Evolutionary conservation across 2,797 vertebrate genomes (phyloP).

Genomic region (Sebastes flavidus): DNA sequence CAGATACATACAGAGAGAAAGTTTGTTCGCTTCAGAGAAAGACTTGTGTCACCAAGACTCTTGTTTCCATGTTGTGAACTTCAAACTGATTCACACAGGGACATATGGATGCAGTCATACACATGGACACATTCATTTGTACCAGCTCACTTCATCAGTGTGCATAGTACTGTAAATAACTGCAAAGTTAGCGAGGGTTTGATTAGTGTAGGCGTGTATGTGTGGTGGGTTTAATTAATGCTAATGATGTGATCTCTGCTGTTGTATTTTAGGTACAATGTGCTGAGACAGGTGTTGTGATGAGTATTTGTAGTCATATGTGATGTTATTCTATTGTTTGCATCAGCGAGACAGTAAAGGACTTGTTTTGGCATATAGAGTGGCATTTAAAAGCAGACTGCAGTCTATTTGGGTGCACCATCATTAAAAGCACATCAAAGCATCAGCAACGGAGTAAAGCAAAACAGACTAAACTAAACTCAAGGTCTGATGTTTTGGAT

Average conservation of each 20-base stretch:
- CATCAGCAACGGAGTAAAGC: neutral
- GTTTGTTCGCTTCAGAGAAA: neutral
- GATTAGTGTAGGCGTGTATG: neutral
- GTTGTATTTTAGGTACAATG: neutral
- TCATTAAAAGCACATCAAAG: conserved; percentile 5
- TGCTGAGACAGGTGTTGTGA: neutral
- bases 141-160: too few relatives aligned
- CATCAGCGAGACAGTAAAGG: neutral
- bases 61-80: neutral
- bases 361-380: neutral
- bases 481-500: neutral
- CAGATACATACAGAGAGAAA: neutral
- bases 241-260: neutral
- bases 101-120: neutral
- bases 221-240: neutral
- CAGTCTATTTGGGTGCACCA: neutral
- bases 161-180: neutral
- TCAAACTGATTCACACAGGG: neutral
- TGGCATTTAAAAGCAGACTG: neutral
- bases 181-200: neutral
- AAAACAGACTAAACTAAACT: neutral
- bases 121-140: neutral
- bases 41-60: neutral
- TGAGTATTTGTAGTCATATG: neutral
- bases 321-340: neutral